phyloP scores from a whole-genome alignment of 2,113 vertebrate species.

The Plestiodon gilberti region DNA sequence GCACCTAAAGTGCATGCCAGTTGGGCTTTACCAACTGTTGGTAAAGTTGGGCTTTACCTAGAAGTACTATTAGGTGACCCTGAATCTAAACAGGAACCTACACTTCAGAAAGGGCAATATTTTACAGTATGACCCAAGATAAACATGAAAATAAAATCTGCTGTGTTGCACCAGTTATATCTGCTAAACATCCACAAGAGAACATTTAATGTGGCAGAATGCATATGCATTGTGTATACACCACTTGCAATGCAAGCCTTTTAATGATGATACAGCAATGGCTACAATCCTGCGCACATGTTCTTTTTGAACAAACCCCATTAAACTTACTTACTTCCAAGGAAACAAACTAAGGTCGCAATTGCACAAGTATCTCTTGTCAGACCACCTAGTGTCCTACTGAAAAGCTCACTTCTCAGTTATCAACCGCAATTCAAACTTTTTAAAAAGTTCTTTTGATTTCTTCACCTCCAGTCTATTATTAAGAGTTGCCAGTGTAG shows the following conservation, averaged over 20 bases:
- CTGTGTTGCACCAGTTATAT: background rate
- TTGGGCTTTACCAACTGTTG: too few species aligned
- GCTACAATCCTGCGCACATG: background rate
- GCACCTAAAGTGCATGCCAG: background rate
- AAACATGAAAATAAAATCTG: background rate
- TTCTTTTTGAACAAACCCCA: background rate
- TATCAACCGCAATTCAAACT: background rate
- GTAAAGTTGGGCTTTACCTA: too few species aligned
- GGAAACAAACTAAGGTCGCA: background rate
- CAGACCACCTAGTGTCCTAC: background rate
- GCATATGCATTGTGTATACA: background rate
- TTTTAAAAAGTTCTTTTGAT: background rate
- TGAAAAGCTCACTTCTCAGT: background rate
- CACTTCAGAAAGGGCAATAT: background rate
- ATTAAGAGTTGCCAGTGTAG: background rate
- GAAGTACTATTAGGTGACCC: background rate
- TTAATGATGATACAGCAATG: background rate
- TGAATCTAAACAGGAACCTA: background rate
- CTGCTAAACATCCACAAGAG: background rate
- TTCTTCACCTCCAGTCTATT: background rate
- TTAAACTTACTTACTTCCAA: background rate
- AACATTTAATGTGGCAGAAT: background rate
- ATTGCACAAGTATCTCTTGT: background rate
- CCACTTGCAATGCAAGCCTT: background rate
- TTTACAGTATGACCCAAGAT: background rate